Percentiles rank a stretch among this genome's conserved stretches.
Evolutionary conservation across 2,888 invertebrate species (phyloP).

Genomic region (Idaea straminata): DNA sequence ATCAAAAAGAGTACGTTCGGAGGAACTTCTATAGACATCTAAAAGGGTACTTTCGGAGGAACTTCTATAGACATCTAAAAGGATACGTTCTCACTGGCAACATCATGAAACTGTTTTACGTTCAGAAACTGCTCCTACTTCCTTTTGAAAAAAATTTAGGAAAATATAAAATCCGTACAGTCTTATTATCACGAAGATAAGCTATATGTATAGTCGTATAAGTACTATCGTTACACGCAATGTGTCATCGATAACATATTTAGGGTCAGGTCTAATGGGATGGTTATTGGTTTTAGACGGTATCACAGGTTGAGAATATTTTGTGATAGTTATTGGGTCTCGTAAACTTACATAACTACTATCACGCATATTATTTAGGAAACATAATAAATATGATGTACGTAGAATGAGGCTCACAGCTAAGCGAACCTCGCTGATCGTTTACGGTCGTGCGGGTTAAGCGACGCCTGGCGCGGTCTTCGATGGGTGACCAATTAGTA

Average conservation of each 20-base stretch:
- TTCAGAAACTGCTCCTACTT: too few relatives aligned
- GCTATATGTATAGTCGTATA: constrained; percentile 27
- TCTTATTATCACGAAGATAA: constrained; percentile 18
- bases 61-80: neutral
- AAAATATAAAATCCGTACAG: constrained; percentile 12
- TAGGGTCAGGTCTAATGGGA: constrained; percentile 35
- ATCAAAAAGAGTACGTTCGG: too few relatives aligned
- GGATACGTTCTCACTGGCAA: constrained; percentile 1
- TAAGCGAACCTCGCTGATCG: too few relatives aligned
- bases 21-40: neutral
- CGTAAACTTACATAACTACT: constrained; percentile 6
- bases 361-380: too few relatives aligned
- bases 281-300: constrained; percentile 13
- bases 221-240: constrained; percentile 31
- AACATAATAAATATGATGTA: too few relatives aligned
- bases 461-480: too few relatives aligned
- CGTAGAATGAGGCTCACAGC: too few relatives aligned
- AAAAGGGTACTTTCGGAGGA: neutral
- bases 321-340: neutral
- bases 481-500: too few relatives aligned
- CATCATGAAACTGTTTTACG: too few relatives aligned
- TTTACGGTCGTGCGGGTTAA: too few relatives aligned
- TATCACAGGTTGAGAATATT: constrained; percentile 3
- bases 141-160: constrained; percentile 7
- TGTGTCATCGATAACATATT: constrained; percentile 40